Base-by-base conservation (phyloP, 2,888 invertebrate genomes). In the Orthonychiurus folsomi region DNA sequence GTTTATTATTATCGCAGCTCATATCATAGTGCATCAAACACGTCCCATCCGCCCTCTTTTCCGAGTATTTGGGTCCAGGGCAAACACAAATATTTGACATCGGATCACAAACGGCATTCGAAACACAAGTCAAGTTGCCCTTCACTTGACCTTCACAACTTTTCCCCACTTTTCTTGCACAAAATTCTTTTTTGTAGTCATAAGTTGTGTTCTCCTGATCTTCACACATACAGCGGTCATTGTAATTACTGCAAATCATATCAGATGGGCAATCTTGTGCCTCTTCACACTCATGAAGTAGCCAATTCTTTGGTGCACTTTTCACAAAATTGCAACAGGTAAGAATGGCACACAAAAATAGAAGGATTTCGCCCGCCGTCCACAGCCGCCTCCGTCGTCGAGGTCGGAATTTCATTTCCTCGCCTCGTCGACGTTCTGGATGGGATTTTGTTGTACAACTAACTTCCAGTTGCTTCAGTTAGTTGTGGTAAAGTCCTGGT, bases 21-120 rank as follows among this genome's bases (percentile, higher is more conserved):
- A 15, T 37, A 5, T 20, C 52, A 23, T 12, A 23, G 20, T 52
- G 5, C 52, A 5, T 9, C 3, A 21, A n/a, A 23, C 52, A 52
- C 20, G 5, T 52, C 24, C 52, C 52, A 48, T 48, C n/a, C 21
- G 21, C 52, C 5, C 24, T 52, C 9, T 5, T 20, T 20, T 21
- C 52, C 9, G 52, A 52, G 52, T 12, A 52, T 12, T 52, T n/a
- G 9, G 52, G 52, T 52, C 24, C 52, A 23, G 5, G 5, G n/a
- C 52, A 52, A 20, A n/a, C n/a, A 20, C 52, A 52, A 20, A 23
- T n/a, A 23, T 23, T 5, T 5, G 9, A 9, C 3, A 52, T 23
- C 9, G 52, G 52, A 52, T 52, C 52, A 23, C 52, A 52, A 3
- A 21, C 21, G 52, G 52, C 52, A 20, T 20, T 52, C 21, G n/a